A percentile compares a stretch with the other conserved stretches of the same genome.
Conservation (phyloP, 1,140 invertebrate genomes). For the Pseudomyrmex cubaensis region DNA sequence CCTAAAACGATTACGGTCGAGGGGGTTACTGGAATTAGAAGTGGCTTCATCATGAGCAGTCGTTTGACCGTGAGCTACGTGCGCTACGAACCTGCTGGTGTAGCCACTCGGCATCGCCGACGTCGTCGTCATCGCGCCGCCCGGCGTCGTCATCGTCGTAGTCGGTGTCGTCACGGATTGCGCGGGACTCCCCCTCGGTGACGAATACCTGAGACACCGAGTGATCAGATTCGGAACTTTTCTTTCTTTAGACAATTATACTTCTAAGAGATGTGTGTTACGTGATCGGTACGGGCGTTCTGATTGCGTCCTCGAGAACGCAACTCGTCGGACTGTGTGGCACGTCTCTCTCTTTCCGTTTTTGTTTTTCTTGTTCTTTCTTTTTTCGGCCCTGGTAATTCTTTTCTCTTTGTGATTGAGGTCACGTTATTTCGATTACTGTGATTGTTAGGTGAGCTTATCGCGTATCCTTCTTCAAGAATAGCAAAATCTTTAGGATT, state of each 20-base stretch:
- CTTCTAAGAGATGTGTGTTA: not conserved
- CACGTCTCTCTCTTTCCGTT: not conserved
- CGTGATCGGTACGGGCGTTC: not conserved
- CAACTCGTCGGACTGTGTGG: not conserved
- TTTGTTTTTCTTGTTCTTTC: too few species aligned
- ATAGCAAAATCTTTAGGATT: not conserved
- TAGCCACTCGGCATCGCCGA: conserved; percentile 80
- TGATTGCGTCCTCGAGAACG: conserved; percentile 10
- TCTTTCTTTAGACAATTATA: not conserved
- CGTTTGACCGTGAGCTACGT: conserved; percentile 77
- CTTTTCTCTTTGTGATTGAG: conserved; percentile 37
- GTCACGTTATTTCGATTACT: conserved; percentile 42
- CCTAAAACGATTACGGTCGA: conserved; percentile 83
- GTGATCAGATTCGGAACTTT: conserved; percentile 65
- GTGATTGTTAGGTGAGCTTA: not conserved
- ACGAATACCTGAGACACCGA: conserved; percentile 80
- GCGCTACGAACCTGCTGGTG: conserved; percentile 85
- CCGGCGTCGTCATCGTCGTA: conserved; percentile 70
- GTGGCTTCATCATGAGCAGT: conserved; percentile 75
- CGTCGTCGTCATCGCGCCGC: conserved; percentile 66
- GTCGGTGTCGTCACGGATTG: conserved; percentile 79
- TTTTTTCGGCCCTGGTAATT: conserved; percentile 3
- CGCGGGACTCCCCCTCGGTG: conserved; percentile 83
- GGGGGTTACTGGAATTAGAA: conserved; percentile 83
- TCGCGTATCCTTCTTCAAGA: not conserved